Evolutionary conservation across 2,888 invertebrate species (phyloP), one percentile per base, ranked within the genome.

Genomic region (Epistrophe eligans): DNA sequence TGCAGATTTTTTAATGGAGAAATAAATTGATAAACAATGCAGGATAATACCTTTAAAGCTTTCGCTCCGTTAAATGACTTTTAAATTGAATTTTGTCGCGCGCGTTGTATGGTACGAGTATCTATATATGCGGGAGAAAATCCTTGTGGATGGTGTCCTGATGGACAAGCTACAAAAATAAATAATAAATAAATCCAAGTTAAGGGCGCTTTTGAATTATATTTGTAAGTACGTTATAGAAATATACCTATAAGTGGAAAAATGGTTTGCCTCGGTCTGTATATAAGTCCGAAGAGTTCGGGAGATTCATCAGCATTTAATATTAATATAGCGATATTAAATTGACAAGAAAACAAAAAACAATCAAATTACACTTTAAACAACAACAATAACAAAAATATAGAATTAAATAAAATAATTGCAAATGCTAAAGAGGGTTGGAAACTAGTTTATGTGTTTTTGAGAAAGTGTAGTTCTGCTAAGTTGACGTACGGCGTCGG

Each of bases 21-120:
- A 89, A 87, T 89, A 89, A 89, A 89, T 89, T 89, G 89, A 84
- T 89, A 89, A 89, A 89, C 89, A 89, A 89, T 89, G 89, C 89
- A 82, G 88, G 89, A 81, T 89, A 89, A 89, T 89, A 88, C 84
- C 89, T 89, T 89, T 89, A 89, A 89, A 89, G 87, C 88, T 88
- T 88, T 89, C 88, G 88, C 88, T 89, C 79, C 85, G 88, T 88
- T 89, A 89, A 89, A 89, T 89, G 89, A 89, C 89, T 89, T 89
- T 89, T 89, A 89, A 89, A 89, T 89, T 89, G 89, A 89, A 89
- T 89, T 89, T 89, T 35, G 60, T 77, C 71, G 88, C 81, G 80
- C 60, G 79, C 76, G 24, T 32, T 32, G 32, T 32, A 32, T 2
- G 4, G 24, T 24, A 24, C 24, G 24, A 24, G 24, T 24, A 24